Evolutionary conservation across 2,797 vertebrate species (phyloP).

Genomic region (Paguma larvata): DNA sequence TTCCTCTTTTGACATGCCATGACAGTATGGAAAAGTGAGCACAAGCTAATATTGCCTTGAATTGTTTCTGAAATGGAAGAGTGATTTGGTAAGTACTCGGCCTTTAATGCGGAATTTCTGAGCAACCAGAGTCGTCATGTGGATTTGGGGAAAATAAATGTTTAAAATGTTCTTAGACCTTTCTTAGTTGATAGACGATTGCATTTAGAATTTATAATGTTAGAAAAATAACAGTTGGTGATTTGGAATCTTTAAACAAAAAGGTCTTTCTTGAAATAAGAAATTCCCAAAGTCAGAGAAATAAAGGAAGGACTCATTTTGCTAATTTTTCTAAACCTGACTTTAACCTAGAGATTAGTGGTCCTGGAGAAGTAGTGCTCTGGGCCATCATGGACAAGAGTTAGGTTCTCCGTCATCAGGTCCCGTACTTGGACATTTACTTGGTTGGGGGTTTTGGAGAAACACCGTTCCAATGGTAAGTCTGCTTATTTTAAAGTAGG

Average conservation of each 20-base stretch:
- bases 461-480: not conserved
- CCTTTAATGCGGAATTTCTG: conserved; percentile 11
- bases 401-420: not conserved
- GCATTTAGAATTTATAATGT: conserved; percentile 7
- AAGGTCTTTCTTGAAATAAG: not conserved
- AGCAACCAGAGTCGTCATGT: not conserved
- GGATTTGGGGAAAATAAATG: not conserved
- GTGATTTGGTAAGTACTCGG: conserved; percentile 1
- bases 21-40: conserved; percentile 14
- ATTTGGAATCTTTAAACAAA: not conserved
- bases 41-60: not conserved
- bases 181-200: conserved; percentile 39
- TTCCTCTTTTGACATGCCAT: conserved; percentile 17
- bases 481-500: conserved; percentile 24
- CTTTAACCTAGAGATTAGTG: not conserved
- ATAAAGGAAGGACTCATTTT: not conserved
- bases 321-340: not conserved
- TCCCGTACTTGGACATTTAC: not conserved
- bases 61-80: not conserved
- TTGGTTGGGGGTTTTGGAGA: not conserved
- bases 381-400: not conserved
- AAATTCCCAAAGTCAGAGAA: not conserved
- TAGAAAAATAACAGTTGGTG: conserved; percentile 20
- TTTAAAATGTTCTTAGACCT: not conserved
- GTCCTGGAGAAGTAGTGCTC: not conserved